phyloP scores from a whole-genome alignment of 2,888 invertebrate species.

The Himalopsyche japonica region DNA sequence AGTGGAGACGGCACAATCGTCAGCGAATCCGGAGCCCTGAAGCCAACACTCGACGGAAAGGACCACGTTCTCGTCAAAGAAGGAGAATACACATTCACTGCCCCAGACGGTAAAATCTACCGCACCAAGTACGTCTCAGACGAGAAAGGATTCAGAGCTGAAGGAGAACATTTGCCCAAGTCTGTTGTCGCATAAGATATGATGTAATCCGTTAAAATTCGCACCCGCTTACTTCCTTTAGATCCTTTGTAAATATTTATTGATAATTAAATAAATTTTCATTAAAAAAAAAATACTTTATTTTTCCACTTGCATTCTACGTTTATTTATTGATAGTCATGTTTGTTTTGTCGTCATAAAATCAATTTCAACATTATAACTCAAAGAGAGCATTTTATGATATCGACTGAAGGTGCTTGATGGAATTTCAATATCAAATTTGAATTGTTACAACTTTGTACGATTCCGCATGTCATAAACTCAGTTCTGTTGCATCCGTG shows the following conservation, averaged over 20 bases:
- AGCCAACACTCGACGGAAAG: conserved; percentile 34
- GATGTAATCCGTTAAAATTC: neutral
- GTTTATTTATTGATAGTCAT: too few species aligned
- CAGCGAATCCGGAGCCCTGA: conserved; percentile 31
- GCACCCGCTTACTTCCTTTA: neutral
- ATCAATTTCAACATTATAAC: too few species aligned
- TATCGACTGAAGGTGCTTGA: too few species aligned
- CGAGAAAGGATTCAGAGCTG: conserved; percentile 30
- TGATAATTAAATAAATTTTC: neutral
- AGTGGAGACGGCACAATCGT: conserved; percentile 33
- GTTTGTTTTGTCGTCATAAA: too few species aligned
- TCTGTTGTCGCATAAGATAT: conserved; percentile 20
- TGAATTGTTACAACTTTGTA: too few species aligned
- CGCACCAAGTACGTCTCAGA: conserved; percentile 33
- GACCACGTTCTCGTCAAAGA: conserved; percentile 36
- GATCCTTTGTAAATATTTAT: neutral
- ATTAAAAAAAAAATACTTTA: too few species aligned
- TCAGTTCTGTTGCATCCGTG: too few species aligned
- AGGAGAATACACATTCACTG: conserved; percentile 34
- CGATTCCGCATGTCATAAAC: too few species aligned
- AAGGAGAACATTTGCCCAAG: conserved; percentile 31
- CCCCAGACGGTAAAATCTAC: conserved; percentile 27
- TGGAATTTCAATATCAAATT: too few species aligned
- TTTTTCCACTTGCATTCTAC: too few species aligned
- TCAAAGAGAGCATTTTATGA: too few species aligned